phyloP scores from a whole-genome alignment of 2,797 vertebrate genomes.

The Melanotaenia parkinsoni region DNA sequence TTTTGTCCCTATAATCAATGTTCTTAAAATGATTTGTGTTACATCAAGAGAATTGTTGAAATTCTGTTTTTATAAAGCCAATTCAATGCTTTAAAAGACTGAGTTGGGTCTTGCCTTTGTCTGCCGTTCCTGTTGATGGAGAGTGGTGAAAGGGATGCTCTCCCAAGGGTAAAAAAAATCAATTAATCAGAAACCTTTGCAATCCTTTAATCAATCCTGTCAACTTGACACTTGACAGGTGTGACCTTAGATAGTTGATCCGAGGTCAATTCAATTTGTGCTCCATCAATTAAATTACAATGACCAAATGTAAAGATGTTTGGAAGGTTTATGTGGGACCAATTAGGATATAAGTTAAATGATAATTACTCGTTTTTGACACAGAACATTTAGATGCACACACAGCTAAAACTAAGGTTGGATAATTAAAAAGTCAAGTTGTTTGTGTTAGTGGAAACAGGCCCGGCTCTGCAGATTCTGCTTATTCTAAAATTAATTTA shows the following conservation, averaged over 20 bases:
- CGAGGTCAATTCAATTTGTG: constrained; percentile 60
- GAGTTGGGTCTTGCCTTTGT: constrained; percentile 20
- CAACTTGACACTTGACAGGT: constrained; percentile 58
- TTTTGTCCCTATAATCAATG: neutral
- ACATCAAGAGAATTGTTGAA: neutral
- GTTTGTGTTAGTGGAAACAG: too few relatives aligned
- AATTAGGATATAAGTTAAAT: neutral
- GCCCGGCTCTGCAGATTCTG: too few relatives aligned
- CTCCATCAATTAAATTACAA: constrained; percentile 51
- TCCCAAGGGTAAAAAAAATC: constrained; percentile 41
- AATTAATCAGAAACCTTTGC: constrained; percentile 58
- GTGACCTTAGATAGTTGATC: constrained; percentile 49
- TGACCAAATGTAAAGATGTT: constrained; percentile 39
- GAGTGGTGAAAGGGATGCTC: constrained; percentile 40
- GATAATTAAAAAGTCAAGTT: constrained; percentile 8
- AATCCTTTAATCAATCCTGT: constrained; percentile 62
- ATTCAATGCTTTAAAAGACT: neutral
- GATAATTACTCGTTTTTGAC: constrained; percentile 11
- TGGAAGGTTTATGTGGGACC: constrained; percentile 28
- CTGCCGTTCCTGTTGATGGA: constrained; percentile 21
- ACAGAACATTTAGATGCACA: neutral
- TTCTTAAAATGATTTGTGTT: too few relatives aligned
- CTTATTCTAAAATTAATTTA: too few relatives aligned
- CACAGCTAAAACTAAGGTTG: neutral
- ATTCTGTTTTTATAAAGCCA: too few relatives aligned